Evolutionary conservation across 2,113 vertebrate species (phyloP).

Genomic region (Willisornis vidua): DNA sequence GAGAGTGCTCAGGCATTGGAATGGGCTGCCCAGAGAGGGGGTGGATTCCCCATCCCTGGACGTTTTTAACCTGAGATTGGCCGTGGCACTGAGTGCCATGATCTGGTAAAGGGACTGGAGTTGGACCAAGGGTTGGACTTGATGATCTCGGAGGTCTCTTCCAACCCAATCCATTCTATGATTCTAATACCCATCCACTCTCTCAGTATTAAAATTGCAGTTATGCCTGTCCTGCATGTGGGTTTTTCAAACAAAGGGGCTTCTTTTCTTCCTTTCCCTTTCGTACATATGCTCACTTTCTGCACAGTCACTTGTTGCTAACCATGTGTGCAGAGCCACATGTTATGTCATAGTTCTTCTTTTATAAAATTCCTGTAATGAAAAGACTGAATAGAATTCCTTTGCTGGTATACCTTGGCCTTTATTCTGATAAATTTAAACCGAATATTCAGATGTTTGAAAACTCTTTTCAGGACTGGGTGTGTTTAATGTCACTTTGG

Average conservation of each 20-base stretch:
- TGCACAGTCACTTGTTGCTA: background rate
- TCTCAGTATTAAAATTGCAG: background rate
- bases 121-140: no score
- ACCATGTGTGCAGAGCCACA: background rate
- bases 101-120: no score
- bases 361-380: background rate
- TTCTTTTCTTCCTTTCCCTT: background rate
- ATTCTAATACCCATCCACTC: background rate
- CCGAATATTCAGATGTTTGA: conserved; percentile 20
- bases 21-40: no score
- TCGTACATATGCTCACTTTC: background rate
- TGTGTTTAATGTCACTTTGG: conserved; percentile 53
- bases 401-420: background rate
- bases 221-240: background rate
- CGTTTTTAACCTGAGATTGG: no score
- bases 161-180: no score
- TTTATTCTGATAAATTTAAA: conserved; percentile 16
- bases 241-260: background rate
- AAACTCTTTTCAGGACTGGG: background rate
- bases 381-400: background rate
- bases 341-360: background rate
- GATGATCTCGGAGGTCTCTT: no score
- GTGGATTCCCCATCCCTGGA: no score
- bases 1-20: no score
- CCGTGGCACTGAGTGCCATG: no score